Percentiles rank a stretch among this genome's conserved stretches.
phyloP scores from a whole-genome alignment of 2,888 invertebrate genomes.

The Syrista parreyssii region DNA sequence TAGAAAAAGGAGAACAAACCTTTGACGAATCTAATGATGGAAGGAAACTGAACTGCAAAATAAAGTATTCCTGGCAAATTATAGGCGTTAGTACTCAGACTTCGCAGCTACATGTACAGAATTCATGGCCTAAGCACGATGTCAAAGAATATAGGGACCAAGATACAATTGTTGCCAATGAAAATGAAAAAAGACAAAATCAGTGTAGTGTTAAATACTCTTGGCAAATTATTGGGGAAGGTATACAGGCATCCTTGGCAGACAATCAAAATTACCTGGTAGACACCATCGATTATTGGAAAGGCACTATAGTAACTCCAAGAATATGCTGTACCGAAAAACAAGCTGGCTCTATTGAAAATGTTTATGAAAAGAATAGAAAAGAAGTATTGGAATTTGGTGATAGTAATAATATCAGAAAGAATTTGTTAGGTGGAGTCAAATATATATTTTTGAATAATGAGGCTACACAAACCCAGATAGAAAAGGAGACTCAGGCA shows the following conservation, averaged over 20 bases:
- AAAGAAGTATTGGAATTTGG: background rate
- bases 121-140: background rate
- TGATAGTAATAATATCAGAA: conserved; percentile 2
- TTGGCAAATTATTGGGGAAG: conserved; percentile 45
- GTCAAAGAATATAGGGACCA: background rate
- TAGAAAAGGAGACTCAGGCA: conserved; percentile 42
- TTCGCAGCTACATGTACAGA: conserved; percentile 35
- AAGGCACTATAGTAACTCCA: conserved; percentile 27
- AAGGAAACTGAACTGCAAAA: conserved; percentile 28
- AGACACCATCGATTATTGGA: conserved; percentile 28
- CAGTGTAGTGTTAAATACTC: conserved; percentile 46
- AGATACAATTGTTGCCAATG: too few relatives aligned
- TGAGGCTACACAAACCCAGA: conserved; percentile 41
- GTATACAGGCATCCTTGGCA: conserved; percentile 39
- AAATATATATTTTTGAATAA: conserved; percentile 31
- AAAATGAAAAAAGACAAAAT: background rate
- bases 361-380: background rate
- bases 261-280: conserved; percentile 20
- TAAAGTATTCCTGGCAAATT: conserved; percentile 55
- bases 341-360: background rate
- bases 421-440: conserved; percentile 7
- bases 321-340: conserved; percentile 4
- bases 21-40: conserved; percentile 3
- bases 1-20: background rate
- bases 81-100: conserved; percentile 47